phyloP scores from a whole-genome alignment of 2,888 invertebrate species.

The Drosophila ustulata region DNA sequence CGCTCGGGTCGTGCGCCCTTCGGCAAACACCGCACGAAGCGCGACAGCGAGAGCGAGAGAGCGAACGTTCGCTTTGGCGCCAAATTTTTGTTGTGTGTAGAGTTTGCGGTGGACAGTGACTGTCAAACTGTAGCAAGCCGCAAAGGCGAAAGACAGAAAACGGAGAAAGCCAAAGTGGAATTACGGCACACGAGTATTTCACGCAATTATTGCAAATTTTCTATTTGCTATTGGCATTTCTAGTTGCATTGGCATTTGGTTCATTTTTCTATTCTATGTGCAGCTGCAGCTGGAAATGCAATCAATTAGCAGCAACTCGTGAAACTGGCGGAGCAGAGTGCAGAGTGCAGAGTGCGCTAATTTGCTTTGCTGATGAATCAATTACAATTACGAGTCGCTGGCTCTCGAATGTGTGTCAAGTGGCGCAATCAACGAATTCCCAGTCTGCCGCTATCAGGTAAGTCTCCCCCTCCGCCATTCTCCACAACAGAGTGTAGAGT shows the following conservation, averaged over 20 bases:
- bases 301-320: conserved; percentile 40
- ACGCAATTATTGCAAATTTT: conserved; percentile 13
- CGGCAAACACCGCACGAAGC: background rate
- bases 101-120: conserved; percentile 48
- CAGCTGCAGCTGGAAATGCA: conserved; percentile 25
- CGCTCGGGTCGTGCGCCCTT: conserved; percentile 29
- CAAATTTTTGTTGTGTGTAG: conserved; percentile 69
- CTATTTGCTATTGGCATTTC: background rate
- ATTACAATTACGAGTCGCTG: conserved; percentile 58
- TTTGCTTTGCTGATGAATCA: conserved; percentile 61
- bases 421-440: conserved; percentile 50
- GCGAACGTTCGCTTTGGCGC: conserved; percentile 71
- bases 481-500: conserved; percentile 54
- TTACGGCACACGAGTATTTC: conserved; percentile 1
- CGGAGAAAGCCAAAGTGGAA: conserved; percentile 5
- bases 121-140: conserved; percentile 67
- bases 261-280: background rate
- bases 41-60: background rate
- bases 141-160: conserved; percentile 2
- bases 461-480: conserved; percentile 3
- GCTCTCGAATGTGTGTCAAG: conserved; percentile 64
- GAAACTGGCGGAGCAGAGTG: conserved; percentile 20
- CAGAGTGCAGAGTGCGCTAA: conserved; percentile 47
- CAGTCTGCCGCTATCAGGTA: conserved; percentile 38
- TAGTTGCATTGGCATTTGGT: conserved; percentile 4